Percentiles rank a stretch among this genome's conserved stretches.
phyloP scores from a whole-genome alignment of 2,797 vertebrate species.

The Melanotaenia maccullochi region DNA sequence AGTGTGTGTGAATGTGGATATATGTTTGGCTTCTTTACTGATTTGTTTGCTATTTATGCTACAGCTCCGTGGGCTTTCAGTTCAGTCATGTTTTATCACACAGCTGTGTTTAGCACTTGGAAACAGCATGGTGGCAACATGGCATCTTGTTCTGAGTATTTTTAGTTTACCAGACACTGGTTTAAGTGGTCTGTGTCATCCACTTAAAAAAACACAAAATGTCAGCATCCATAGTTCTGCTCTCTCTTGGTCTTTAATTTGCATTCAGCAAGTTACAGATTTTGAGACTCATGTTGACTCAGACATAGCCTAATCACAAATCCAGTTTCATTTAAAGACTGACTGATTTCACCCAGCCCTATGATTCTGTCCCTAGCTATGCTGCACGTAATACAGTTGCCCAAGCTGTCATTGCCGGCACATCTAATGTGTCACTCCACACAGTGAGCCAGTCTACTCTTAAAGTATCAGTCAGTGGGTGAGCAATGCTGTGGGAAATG shows the following conservation, averaged over 20 bases:
- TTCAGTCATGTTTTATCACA: conserved; percentile 55
- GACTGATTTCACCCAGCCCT: conserved; percentile 15
- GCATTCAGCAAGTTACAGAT: conserved; percentile 14
- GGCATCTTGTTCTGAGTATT: conserved; percentile 47
- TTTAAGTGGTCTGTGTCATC: conserved; percentile 45
- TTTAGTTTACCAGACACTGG: conserved; percentile 44
- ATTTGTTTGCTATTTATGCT: conserved; percentile 25
- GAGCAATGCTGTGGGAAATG: conserved; percentile 75
- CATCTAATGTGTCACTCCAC: conserved; percentile 69
- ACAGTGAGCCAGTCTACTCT: conserved; percentile 47
- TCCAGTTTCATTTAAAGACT: conserved; percentile 42
- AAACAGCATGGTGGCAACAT: conserved; percentile 53
- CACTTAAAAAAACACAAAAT: conserved; percentile 39
- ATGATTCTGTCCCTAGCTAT: conserved; percentile 50
- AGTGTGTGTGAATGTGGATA: neutral
- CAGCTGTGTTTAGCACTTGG: conserved; percentile 44
- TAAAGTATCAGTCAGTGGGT: conserved; percentile 48
- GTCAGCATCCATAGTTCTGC: conserved; percentile 4
- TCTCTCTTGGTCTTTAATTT: conserved; percentile 4
- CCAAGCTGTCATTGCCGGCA: conserved; percentile 58
- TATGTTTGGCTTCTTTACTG: conserved; percentile 28
- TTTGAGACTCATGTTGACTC: neutral
- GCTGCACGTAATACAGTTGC: conserved; percentile 32
- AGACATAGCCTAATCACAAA: conserved; percentile 36
- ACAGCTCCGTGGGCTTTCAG: conserved; percentile 30